phyloP scores from a whole-genome alignment of 2,888 invertebrate species.

The Steinernema hermaphroditum region DNA sequence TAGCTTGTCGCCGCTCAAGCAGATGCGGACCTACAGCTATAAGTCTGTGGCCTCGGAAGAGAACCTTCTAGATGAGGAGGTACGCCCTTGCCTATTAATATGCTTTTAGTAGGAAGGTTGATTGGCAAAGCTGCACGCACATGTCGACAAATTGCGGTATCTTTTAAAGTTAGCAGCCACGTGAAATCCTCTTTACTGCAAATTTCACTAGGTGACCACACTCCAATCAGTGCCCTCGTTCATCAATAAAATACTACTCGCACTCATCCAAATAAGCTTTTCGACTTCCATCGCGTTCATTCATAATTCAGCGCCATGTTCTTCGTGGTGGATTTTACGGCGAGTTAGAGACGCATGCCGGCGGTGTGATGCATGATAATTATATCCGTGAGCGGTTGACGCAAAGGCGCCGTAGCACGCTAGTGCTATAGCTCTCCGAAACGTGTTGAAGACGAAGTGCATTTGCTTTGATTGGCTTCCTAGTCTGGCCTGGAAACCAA shows the following conservation, averaged over 20 bases:
- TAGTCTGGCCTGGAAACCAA: too few relatives aligned
- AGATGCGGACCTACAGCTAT: slow-evolving; percentile 54
- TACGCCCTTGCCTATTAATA: too few relatives aligned
- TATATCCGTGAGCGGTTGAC: neutral
- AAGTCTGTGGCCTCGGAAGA: slow-evolving; percentile 50
- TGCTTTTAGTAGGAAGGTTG: too few relatives aligned
- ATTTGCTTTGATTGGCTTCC: neutral
- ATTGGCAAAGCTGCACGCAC: too few relatives aligned
- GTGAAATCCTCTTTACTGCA: too few relatives aligned
- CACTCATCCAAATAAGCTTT: neutral
- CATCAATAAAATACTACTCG: neutral
- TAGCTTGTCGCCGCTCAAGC: slow-evolving; percentile 52
- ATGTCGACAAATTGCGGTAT: too few relatives aligned
- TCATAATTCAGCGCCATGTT: neutral
- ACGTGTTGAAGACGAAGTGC: neutral
- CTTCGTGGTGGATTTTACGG: neutral
- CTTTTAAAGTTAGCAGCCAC: too few relatives aligned
- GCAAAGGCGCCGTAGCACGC: neutral
- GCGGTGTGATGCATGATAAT: slow-evolving; percentile 24
- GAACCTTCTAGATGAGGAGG: slow-evolving; percentile 46
- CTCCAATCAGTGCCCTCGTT: too few relatives aligned
- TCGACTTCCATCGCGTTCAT: neutral
- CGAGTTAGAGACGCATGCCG: neutral
- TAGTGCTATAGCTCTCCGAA: neutral
- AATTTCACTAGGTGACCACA: too few relatives aligned